Percentiles rank a stretch among this genome's conserved stretches.
Conservation (phyloP, 2,888 invertebrate genomes). For the Sinodicranocentrus sp. region DNA sequence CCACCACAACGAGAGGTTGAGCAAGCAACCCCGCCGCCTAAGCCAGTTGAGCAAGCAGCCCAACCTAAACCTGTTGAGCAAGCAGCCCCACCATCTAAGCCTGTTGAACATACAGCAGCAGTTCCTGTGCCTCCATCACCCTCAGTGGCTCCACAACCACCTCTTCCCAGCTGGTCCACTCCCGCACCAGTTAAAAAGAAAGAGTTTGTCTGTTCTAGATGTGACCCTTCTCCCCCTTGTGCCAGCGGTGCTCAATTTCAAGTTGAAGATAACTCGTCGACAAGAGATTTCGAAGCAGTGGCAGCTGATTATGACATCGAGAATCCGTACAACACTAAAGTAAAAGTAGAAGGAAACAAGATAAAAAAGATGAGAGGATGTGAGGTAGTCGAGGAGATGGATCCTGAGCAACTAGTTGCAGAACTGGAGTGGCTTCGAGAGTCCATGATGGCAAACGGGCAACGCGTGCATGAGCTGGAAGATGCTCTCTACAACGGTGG, state of each 20-base stretch:
- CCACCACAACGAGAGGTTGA: not conserved
- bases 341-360: slow-evolving; percentile 19
- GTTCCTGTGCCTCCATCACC: not conserved
- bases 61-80: not conserved
- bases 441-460: slow-evolving; percentile 2
- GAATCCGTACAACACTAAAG: slow-evolving; percentile 18
- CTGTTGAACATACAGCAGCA: not conserved
- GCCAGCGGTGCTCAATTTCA: no score
- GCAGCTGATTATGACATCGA: slow-evolving; percentile 1
- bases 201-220: not conserved
- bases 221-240: not conserved
- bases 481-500: not conserved
- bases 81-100: not conserved
- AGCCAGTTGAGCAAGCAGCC: not conserved
- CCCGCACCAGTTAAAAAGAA: not conserved
- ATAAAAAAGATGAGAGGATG: slow-evolving; percentile 15
- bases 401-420: slow-evolving; percentile 22
- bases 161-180: not conserved
- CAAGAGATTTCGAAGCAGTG: no score
- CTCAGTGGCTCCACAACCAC: not conserved
- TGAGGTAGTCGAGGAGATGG: slow-evolving; percentile 26
- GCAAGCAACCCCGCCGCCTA: not conserved
- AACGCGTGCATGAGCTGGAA: slow-evolving; percentile 17
- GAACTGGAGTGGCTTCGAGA: slow-evolving; percentile 24
- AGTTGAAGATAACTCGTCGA: no score